Conservation (phyloP, 2,797 vertebrate species). For the Monodelphis domestica region DNA sequence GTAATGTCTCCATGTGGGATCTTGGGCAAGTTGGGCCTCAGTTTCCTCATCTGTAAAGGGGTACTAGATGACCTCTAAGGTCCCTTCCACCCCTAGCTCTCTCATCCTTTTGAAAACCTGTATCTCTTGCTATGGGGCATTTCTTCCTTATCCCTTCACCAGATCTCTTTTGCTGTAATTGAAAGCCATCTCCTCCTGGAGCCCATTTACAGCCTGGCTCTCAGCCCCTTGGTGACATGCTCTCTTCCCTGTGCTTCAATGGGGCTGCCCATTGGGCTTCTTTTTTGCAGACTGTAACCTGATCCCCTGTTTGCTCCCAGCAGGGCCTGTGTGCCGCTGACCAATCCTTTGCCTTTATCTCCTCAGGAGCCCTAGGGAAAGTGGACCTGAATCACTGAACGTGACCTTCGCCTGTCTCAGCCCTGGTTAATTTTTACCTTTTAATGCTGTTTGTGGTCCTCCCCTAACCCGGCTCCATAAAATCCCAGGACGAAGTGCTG, state of each 20-base stretch:
- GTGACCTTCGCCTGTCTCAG: conserved; percentile 63
- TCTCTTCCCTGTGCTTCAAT: neutral
- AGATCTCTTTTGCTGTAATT: neutral
- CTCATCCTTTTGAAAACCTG: neutral
- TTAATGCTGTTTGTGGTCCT: conserved; percentile 55
- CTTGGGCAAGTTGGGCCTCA: neutral
- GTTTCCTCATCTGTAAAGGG: neutral
- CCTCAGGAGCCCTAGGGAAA: neutral
- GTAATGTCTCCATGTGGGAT: neutral
- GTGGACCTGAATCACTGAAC: neutral
- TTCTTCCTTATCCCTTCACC: conserved; percentile 36
- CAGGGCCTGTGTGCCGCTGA: conserved; percentile 2
- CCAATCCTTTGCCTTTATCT: neutral
- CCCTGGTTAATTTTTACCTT: conserved; percentile 84
- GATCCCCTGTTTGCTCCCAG: conserved; percentile 32
- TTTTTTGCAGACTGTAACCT: conserved; percentile 9
- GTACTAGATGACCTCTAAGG: neutral
- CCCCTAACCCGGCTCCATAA: conserved; percentile 69
- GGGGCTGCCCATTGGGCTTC: neutral
- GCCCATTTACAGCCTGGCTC: neutral
- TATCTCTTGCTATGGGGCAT: neutral
- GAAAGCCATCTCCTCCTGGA: neutral
- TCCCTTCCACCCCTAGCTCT: neutral
- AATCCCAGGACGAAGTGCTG: conserved; percentile 48
- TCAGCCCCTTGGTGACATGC: neutral